These are phyloP conservation scores for Trididemnum nubilum DNA, from an alignment of 23 tunicate genomes.

Conservation along the genomic window DNA sequence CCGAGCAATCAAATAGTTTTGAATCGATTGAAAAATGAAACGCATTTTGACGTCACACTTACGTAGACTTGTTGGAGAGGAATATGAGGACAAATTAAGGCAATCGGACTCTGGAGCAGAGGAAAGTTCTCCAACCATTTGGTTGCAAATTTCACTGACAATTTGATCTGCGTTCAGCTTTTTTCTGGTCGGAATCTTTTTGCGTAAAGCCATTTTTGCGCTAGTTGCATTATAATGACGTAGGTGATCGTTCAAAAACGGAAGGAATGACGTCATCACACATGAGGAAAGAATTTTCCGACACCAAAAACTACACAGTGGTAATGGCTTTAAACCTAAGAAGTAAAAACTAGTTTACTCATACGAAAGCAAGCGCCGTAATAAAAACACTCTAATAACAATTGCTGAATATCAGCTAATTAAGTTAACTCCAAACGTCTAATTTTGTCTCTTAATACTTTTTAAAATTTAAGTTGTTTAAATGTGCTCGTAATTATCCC, in stretches of 20 bases:
- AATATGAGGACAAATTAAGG: not conserved
- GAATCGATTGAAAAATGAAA: too few relatives aligned
- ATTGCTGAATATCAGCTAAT: too few relatives aligned
- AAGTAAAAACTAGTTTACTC: too few relatives aligned
- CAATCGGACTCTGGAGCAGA: not conserved
- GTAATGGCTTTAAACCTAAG: not conserved
- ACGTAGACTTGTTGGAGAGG: too few relatives aligned
- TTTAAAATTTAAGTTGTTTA: too few relatives aligned
- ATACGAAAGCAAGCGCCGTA: too few relatives aligned
- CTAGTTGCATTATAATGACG: conserved; percentile 27
- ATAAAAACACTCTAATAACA: too few relatives aligned
- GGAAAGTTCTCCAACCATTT: not conserved
- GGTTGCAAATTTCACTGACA: not conserved
- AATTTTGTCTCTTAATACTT: too few relatives aligned
- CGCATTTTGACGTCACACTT: too few relatives aligned
- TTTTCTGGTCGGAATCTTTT: not conserved
- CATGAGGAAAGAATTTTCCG: conserved; percentile 45
- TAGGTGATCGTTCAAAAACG: not conserved
- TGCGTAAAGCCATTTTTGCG: not conserved
- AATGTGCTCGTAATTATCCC: too few relatives aligned
- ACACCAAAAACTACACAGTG: conserved; percentile 62
- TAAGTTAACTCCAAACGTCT: too few relatives aligned
- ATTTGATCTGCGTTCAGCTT: not conserved
- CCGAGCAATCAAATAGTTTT: too few relatives aligned
- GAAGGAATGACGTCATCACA: not conserved